Percentiles rank a stretch among this genome's conserved stretches.
These are phyloP conservation scores for Saguinus midas DNA, from an alignment of 2,113 vertebrate genomes.

Conservation along the genomic window DNA sequence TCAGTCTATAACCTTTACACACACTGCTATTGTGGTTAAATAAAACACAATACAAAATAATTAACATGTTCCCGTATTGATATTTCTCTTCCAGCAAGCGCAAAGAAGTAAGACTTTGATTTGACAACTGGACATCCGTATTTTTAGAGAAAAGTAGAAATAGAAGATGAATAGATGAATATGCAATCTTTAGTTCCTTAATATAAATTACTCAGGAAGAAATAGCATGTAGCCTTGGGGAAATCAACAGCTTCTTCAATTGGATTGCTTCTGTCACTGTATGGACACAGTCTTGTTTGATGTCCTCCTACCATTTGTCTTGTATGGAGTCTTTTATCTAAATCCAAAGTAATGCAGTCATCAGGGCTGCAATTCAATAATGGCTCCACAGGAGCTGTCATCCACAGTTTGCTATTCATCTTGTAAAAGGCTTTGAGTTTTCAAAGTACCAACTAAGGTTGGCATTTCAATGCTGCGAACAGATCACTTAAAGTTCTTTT, in stretches of 20 bases:
- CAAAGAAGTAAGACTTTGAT: conserved; percentile 58
- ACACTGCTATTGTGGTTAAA: conserved; percentile 79
- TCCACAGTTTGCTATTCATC: conserved; percentile 97
- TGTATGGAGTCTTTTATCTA: conserved; percentile 98
- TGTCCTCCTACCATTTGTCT: conserved; percentile 97
- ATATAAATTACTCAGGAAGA: conserved; percentile 93
- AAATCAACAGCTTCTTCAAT: conserved; percentile 95
- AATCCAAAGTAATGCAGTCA: conserved; percentile 98
- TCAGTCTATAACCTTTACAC: conserved; percentile 84
- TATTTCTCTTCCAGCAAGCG: conserved; percentile 72
- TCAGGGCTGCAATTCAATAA: conserved; percentile 97
- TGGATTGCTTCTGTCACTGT: conserved; percentile 96
- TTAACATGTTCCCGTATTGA: conserved; percentile 70
- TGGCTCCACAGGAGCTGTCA: conserved; percentile 96
- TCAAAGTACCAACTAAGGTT: conserved; percentile 87
- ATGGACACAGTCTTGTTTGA: conserved; percentile 97
- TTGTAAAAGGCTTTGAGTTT: conserved; percentile 90
- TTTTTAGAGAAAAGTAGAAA: conserved; percentile 84
- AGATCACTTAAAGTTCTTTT: conserved; percentile 86
- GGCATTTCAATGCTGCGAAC: conserved; percentile 85
- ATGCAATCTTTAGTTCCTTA: conserved; percentile 87
- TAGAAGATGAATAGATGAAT: conserved; percentile 90
- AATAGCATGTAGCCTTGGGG: conserved; percentile 91
- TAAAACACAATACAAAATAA: conserved; percentile 81
- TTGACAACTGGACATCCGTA: conserved; percentile 74